These are phyloP conservation scores for Sapayoa aenigma DNA, from an alignment of 2,113 vertebrate genomes.

Conservation along the genomic window DNA sequence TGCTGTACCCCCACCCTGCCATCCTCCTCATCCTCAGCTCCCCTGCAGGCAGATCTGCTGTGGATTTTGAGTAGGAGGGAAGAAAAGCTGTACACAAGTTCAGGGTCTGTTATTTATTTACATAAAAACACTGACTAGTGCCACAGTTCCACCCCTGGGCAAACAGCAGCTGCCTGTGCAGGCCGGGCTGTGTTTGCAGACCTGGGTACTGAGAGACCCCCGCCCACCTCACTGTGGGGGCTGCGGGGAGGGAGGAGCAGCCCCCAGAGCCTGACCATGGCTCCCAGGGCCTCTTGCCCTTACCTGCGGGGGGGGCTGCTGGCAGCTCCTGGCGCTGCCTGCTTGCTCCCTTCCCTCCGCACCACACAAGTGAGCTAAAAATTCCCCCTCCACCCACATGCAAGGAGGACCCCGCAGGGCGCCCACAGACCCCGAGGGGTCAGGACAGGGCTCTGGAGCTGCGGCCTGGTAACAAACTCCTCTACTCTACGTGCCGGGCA, in stretches of 20 bases:
- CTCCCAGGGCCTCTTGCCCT: background rate
- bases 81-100: background rate
- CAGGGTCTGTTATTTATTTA: slow-evolving; percentile 64
- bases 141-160: background rate
- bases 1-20: background rate
- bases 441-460: background rate
- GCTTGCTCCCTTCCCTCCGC: background rate
- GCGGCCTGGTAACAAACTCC: background rate
- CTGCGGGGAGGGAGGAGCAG: background rate
- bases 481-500: background rate
- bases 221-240: fast-evolving
- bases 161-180: background rate
- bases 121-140: slow-evolving; percentile 36
- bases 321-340: background rate
- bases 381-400: background rate
- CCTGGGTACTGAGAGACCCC: background rate
- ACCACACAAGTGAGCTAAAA: background rate
- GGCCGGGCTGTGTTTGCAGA: background rate
- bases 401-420: background rate
- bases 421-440: background rate
- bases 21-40: background rate
- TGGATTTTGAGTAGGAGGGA: background rate
- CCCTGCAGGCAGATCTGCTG: background rate
- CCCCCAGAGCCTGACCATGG: background rate
- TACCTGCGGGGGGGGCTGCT: background rate